Conservation (phyloP, 2,888 invertebrate species). For the Spatulosminthurus flaviceps region DNA sequence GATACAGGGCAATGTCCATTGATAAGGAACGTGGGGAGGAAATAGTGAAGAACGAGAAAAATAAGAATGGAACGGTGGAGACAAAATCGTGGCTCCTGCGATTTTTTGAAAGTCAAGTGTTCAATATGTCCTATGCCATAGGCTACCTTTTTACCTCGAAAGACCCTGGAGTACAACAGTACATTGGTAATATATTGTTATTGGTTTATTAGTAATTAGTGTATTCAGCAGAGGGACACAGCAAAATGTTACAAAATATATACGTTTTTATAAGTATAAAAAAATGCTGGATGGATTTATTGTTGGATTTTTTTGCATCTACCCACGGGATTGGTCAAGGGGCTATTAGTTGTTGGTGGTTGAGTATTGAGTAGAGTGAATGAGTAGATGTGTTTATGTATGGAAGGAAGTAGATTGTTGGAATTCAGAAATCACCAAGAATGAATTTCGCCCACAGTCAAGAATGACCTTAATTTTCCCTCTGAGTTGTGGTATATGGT, state of each 20-base stretch:
- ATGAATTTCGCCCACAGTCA: too few relatives aligned
- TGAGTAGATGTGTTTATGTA: too few relatives aligned
- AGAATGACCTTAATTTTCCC: constrained; percentile 5
- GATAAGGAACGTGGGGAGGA: constrained; percentile 35
- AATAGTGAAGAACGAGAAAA: constrained; percentile 27
- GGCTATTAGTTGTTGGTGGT: not conserved
- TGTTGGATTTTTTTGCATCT: too few relatives aligned
- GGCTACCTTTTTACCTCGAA: constrained; percentile 98
- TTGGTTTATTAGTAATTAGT: not conserved
- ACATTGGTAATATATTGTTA: constrained; percentile 76
- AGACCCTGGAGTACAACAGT: constrained; percentile 96
- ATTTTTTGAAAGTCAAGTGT: constrained; percentile 95
- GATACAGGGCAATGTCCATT: constrained; percentile 44
- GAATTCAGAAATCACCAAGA: too few relatives aligned
- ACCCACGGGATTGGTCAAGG: not conserved
- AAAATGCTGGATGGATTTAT: too few relatives aligned
- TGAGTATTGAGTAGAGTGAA: too few relatives aligned
- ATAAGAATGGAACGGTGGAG: constrained; percentile 43
- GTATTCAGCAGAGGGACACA: not conserved
- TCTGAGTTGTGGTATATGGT: not conserved
- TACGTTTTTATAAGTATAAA: too few relatives aligned
- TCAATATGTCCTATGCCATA: constrained; percentile 98
- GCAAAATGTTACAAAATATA: too few relatives aligned
- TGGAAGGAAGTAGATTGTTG: too few relatives aligned
- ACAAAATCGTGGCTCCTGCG: constrained; percentile 74